Percentiles rank a stretch among this genome's conserved stretches.
Evolutionary conservation across 2,797 vertebrate genomes (phyloP).

Genomic region (Lagorchestes hirsutus): DNA sequence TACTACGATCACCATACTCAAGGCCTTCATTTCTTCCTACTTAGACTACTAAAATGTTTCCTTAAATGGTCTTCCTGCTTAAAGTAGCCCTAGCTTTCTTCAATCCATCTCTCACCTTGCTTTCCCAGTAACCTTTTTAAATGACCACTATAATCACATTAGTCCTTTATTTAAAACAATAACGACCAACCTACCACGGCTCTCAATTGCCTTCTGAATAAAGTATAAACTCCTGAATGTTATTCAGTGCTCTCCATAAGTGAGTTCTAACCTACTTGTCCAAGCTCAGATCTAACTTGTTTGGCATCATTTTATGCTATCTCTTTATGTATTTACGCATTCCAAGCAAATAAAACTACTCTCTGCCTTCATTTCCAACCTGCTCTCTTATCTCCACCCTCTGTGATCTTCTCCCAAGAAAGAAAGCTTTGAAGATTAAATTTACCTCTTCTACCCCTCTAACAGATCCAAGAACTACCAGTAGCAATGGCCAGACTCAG

Average conservation of each 20-base stretch:
- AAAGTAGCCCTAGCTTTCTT: not conserved
- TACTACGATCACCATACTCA: not conserved
- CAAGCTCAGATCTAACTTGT: not conserved
- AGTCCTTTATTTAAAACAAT: not conserved
- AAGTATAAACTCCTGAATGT: not conserved
- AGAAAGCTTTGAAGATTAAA: not conserved
- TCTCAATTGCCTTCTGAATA: not conserved
- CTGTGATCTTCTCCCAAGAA: not conserved
- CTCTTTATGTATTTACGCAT: not conserved
- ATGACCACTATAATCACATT: not conserved
- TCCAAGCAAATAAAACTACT: not conserved
- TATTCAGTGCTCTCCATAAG: not conserved
- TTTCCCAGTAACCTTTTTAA: not conserved
- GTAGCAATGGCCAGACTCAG: not conserved
- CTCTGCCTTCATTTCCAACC: not conserved
- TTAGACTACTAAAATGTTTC: not conserved
- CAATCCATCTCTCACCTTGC: not conserved
- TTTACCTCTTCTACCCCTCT: not conserved
- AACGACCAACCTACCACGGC: not conserved
- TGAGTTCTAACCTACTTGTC: not conserved
- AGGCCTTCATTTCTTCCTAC: not conserved
- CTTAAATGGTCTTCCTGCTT: not conserved
- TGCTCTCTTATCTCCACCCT: not conserved
- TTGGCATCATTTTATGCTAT: not conserved
- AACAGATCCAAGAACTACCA: not conserved